Conservation (phyloP, 2,113 vertebrate species). For the Toxostoma redivivum region DNA sequence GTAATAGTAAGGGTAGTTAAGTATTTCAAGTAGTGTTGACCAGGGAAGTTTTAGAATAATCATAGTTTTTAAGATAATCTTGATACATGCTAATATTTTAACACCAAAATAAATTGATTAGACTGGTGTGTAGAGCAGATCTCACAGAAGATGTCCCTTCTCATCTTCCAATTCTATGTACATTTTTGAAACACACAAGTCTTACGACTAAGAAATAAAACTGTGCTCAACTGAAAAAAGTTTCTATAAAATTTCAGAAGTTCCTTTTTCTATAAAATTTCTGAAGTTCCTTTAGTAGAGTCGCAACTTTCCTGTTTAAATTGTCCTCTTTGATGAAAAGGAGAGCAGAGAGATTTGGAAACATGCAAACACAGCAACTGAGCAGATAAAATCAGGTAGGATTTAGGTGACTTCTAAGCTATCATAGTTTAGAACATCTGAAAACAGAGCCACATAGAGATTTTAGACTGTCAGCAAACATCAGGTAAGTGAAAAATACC, state of each 20-base stretch:
- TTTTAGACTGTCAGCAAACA: not conserved
- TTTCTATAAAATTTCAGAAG: not conserved
- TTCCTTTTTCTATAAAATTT: not conserved
- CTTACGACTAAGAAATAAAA: not conserved
- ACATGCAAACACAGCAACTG: not conserved
- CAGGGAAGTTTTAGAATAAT: not conserved
- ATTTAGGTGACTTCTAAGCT: not conserved
- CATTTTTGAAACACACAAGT: not conserved
- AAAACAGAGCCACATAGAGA: not conserved
- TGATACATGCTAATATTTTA: too few relatives aligned
- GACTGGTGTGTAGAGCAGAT: not conserved
- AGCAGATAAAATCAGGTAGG: not conserved
- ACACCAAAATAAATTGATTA: not conserved
- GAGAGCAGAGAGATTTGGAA: not conserved
- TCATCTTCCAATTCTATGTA: not conserved
- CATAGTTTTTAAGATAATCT: not conserved
- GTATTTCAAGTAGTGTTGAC: not conserved
- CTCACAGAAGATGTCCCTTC: not conserved
- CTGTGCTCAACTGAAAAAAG: not conserved
- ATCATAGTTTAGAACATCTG: not conserved
- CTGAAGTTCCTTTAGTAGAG: not conserved
- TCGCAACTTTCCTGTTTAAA: not conserved
- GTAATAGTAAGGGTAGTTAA: not conserved
- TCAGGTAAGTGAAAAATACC: not conserved
- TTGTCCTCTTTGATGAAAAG: not conserved